Conservation (phyloP, 2,888 invertebrate species). For the Folsomia manolachei region DNA sequence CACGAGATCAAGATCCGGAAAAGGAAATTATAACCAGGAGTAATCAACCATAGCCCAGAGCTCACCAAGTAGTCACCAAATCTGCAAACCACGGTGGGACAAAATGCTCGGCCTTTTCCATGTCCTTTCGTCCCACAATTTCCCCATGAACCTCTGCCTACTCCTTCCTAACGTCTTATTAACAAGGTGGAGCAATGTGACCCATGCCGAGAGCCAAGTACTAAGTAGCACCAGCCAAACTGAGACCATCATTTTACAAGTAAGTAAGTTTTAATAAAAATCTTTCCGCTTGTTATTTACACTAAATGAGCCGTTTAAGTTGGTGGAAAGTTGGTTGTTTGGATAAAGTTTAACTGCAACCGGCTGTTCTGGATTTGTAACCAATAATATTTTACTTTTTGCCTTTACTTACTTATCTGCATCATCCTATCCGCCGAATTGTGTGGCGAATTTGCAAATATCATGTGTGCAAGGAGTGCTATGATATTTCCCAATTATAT, state of each 20-base stretch:
- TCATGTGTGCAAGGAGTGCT: no score
- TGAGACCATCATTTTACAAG: no score
- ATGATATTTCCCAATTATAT: no score
- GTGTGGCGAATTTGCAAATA: neutral
- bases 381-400: neutral
- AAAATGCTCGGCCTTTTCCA: neutral
- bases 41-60: no score
- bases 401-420: no score
- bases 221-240: no score
- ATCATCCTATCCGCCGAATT: neutral
- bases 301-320: no score
- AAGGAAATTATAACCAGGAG: neutral
- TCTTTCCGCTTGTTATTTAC: neutral
- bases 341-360: neutral
- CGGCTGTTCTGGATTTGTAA: neutral
- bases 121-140: neutral
- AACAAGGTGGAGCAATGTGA: no score
- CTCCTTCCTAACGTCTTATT: no score
- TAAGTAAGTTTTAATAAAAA: neutral
- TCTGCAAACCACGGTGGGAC: no score
- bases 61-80: no score
- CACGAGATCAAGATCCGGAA: neutral
- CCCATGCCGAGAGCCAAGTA: no score
- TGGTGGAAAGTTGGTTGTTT: neutral
- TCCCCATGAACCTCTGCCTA: neutral